A percentile compares a stretch with the other conserved stretches of the same genome.
Evolutionary conservation across 2,888 invertebrate genomes (phyloP).

Genomic region (Dryadula phaetusa): DNA sequence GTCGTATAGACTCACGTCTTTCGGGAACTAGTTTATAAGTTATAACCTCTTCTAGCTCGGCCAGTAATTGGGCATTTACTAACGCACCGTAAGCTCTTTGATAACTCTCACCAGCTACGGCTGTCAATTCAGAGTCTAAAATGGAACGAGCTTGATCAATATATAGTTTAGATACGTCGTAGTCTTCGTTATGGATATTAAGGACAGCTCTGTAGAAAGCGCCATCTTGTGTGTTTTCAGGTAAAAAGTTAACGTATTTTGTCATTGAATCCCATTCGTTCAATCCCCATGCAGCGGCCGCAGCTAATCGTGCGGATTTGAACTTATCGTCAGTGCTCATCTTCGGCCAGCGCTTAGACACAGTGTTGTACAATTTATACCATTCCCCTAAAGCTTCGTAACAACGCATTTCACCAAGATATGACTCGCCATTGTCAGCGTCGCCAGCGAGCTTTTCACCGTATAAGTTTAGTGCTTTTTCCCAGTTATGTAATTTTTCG

Average conservation of each 20-base stretch:
- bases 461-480: slow-evolving; percentile 96
- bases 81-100: slow-evolving; percentile 97
- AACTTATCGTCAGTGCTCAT: slow-evolving; percentile 83
- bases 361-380: slow-evolving; percentile 92
- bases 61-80: slow-evolving; percentile 98
- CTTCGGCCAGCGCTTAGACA: slow-evolving; percentile 91
- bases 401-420: slow-evolving; percentile 96
- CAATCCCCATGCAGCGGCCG: slow-evolving; percentile 98
- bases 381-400: slow-evolving; percentile 99
- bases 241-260: slow-evolving; percentile 94
- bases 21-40: slow-evolving; percentile 97
- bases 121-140: slow-evolving; percentile 97
- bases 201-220: slow-evolving; percentile 97
- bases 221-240: slow-evolving; percentile 97
- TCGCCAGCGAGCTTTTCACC: slow-evolving; percentile 88
- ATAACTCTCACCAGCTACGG: slow-evolving; percentile 98
- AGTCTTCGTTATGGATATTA: slow-evolving; percentile 92
- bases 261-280: slow-evolving; percentile 98
- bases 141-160: slow-evolving; percentile 97
- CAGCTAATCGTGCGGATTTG: slow-evolving; percentile 94
- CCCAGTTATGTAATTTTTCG: slow-evolving; percentile 99
- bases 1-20: slow-evolving; percentile 90
- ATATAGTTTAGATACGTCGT: slow-evolving; percentile 87
- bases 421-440: slow-evolving; percentile 89
- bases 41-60: slow-evolving; percentile 98